Evolutionary conservation across 2,797 vertebrate genomes (phyloP).

Genomic region (Alfaro cultratus): DNA sequence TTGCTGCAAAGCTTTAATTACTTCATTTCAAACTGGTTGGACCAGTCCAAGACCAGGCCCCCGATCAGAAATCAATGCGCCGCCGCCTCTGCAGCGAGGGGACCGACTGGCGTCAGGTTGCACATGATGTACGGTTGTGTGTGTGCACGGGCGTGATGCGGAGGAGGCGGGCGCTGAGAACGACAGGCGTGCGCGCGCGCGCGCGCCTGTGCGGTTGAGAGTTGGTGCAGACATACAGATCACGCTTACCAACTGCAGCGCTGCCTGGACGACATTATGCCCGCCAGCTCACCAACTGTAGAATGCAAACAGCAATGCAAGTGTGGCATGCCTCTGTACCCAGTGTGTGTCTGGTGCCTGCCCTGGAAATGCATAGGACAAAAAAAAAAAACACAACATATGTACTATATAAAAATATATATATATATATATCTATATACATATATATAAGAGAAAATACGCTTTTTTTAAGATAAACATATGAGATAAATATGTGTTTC

Average conservation of each 20-base stretch:
- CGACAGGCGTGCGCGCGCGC: conserved; percentile 1
- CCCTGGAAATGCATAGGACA: conserved; percentile 82
- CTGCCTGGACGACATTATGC: conserved; percentile 85
- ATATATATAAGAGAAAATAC: conserved; percentile 73
- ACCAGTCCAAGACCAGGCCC: conserved; percentile 51
- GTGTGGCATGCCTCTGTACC: conserved; percentile 92
- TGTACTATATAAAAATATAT: conserved; percentile 40
- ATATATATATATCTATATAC: conserved; percentile 42
- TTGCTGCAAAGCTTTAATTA: conserved; percentile 81
- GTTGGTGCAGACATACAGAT: conserved; percentile 51
- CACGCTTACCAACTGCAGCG: conserved; percentile 53
- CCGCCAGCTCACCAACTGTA: conserved; percentile 89
- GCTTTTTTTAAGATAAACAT: conserved; percentile 88
- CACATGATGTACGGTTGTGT: conserved; percentile 22
- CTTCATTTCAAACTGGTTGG: conserved; percentile 82
- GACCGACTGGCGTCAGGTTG: conserved; percentile 55
- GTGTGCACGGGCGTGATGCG: conserved; percentile 17
- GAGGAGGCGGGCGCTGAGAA: conserved; percentile 2
- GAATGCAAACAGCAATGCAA: conserved; percentile 93
- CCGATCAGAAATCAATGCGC: conserved; percentile 79
- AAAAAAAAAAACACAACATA: conserved; percentile 45
- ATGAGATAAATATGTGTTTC: conserved; percentile 86
- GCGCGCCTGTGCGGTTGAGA: conserved; percentile 17
- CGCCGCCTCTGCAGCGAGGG: conserved; percentile 50
- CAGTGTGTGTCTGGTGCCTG: conserved; percentile 88